phyloP scores from a whole-genome alignment of 2,888 invertebrate genomes.

The Stegophylla sp. region DNA sequence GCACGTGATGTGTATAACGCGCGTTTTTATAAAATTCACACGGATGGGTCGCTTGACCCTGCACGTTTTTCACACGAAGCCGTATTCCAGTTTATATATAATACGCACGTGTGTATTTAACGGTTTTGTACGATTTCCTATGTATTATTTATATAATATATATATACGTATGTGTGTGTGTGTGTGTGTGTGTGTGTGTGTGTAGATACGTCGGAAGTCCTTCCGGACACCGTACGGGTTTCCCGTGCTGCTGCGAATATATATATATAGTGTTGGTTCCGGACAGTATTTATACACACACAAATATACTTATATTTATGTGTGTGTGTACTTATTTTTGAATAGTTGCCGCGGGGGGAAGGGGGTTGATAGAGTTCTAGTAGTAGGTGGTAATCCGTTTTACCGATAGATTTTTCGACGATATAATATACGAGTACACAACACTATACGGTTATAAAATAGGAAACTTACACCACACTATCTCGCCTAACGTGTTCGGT shows the following conservation, averaged over 20 bases:
- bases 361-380: too few species aligned
- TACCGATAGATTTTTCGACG: slow-evolving; percentile 13
- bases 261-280: too few species aligned
- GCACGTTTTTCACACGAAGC: slow-evolving; percentile 36
- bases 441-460: too few species aligned
- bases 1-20: too few species aligned
- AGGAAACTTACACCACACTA: not conserved
- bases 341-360: not conserved
- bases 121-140: slow-evolving; percentile 46
- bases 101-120: not conserved
- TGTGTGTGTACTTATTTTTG: too few species aligned
- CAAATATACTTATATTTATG: too few species aligned
- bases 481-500: not conserved
- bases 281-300: not conserved
- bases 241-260: not conserved
- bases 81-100: not conserved
- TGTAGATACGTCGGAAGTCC: slow-evolving; percentile 27
- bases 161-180: too few species aligned
- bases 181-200: too few species aligned
- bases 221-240: slow-evolving; percentile 33
- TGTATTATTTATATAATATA: not conserved
- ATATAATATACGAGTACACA: slow-evolving; percentile 12
- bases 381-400: slow-evolving; percentile 31
- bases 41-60: not conserved
- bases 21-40: too few species aligned